These are phyloP conservation scores for Caenorhabditis imperialis DNA, from an alignment of 2,888 invertebrate species.

Conservation along the genomic window DNA sequence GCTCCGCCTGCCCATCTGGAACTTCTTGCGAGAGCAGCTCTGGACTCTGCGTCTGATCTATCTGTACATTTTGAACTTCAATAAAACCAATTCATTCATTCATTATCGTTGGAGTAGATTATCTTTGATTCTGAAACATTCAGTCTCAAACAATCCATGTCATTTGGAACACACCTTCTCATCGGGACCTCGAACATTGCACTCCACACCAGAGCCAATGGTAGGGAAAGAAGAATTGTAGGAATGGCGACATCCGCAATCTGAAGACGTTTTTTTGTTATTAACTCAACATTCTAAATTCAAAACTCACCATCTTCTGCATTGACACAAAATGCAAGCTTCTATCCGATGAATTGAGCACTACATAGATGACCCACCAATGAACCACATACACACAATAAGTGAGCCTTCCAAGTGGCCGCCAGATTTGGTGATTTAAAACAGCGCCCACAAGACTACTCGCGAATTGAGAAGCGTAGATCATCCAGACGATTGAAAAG, in stretches of 20 bases:
- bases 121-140: background rate
- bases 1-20: slow-evolving; percentile 26
- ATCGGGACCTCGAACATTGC: slow-evolving; percentile 48
- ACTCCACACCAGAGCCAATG: slow-evolving; percentile 53
- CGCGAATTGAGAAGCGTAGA: slow-evolving; percentile 79
- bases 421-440: slow-evolving; percentile 1
- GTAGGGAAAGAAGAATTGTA: slow-evolving; percentile 17
- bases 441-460: slow-evolving; percentile 74
- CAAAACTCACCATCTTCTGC: slow-evolving; percentile 11
- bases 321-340: background rate
- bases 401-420: background rate
- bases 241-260: slow-evolving; percentile 29
- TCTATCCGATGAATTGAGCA: background rate
- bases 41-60: slow-evolving; percentile 20
- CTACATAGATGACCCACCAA: background rate
- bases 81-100: too few species aligned
- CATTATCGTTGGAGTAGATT: background rate
- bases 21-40: slow-evolving; percentile 18
- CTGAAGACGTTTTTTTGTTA: slow-evolving; percentile 22
- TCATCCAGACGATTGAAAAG: slow-evolving; percentile 78
- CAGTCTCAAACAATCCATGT: background rate
- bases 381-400: background rate
- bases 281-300: background rate
- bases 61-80: slow-evolving; percentile 4
- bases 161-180: too few species aligned